Conservation (phyloP, 1,140 invertebrate genomes). For the Eriosoma lanigerum region DNA sequence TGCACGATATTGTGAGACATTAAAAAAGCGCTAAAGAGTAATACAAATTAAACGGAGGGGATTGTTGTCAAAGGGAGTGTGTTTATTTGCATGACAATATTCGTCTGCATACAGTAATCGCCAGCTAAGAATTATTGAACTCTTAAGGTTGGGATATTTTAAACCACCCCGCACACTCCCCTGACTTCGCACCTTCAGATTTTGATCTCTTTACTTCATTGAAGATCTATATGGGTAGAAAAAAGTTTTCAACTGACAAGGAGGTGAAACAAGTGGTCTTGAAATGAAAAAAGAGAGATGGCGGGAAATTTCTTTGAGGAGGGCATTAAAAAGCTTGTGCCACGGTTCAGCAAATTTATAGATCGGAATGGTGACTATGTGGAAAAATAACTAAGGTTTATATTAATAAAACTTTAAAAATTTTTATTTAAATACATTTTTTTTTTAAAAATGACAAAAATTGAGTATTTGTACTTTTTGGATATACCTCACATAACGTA, state of each 20-base stretch:
- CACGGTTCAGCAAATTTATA: neutral
- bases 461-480: too few relatives aligned
- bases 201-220: neutral
- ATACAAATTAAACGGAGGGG: constrained; percentile 54
- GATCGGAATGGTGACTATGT: neutral
- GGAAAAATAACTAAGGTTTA: neutral
- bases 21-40: too few relatives aligned
- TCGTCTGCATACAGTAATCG: neutral
- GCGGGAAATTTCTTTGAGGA: neutral
- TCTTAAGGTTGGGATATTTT: constrained; percentile 5
- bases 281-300: neutral
- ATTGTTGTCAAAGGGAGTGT: too few relatives aligned
- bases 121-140: neutral
- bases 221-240: neutral
- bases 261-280: neutral
- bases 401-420: neutral
- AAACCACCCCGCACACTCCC: constrained; percentile 1
- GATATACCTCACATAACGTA: too few relatives aligned
- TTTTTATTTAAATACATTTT: too few relatives aligned
- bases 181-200: constrained; percentile 25
- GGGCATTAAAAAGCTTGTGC: neutral
- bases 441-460: too few relatives aligned
- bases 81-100: constrained; percentile 4
- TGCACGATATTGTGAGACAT: too few relatives aligned
- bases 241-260: constrained; percentile 5